phyloP scores from a whole-genome alignment of 2,888 invertebrate genomes.

The Sphecodes monilicornis region DNA sequence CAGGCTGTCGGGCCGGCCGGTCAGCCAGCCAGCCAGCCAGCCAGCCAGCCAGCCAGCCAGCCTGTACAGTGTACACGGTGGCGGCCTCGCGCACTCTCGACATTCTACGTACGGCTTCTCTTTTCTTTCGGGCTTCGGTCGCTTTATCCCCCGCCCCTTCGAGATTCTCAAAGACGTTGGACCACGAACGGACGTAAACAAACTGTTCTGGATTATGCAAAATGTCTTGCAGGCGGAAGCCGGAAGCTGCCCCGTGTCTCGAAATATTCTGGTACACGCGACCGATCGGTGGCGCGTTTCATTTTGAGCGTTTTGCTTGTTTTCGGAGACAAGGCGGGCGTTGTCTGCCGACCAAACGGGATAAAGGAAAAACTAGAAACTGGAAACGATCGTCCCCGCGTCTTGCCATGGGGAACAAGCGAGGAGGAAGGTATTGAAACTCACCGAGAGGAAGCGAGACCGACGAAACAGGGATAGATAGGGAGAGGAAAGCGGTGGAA shows the following conservation, averaged over 20 bases:
- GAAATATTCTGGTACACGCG: background rate
- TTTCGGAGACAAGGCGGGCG: background rate
- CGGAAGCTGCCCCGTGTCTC: background rate
- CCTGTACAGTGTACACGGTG: background rate
- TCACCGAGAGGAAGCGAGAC: background rate
- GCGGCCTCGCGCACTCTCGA: slow-evolving; percentile 32
- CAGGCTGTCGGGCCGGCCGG: too few relatives aligned
- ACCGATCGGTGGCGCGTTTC: background rate
- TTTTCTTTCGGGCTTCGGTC: background rate
- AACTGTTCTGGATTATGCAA: slow-evolving; percentile 69
- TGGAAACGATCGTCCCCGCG: slow-evolving; percentile 41
- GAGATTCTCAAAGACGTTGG: slow-evolving; percentile 36
- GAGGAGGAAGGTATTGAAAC: slow-evolving; percentile 3
- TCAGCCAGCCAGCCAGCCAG: background rate
- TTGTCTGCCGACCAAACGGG: background rate
- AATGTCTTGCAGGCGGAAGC: slow-evolving; percentile 18
- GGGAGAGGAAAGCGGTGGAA: slow-evolving; percentile 10
- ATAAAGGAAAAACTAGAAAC: slow-evolving; percentile 29
- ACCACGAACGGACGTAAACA: slow-evolving; percentile 59
- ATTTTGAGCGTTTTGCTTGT: background rate
- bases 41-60: background rate
- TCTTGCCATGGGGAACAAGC: slow-evolving; percentile 38
- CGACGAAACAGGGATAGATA: background rate
- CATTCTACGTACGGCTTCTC: slow-evolving; percentile 43
- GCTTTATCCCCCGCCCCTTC: slow-evolving; percentile 8